A percentile compares a stretch with the other conserved stretches of the same genome.
Evolutionary conservation across 2,888 invertebrate species (phyloP).

Genomic region (Ceriagrion tenellum): DNA sequence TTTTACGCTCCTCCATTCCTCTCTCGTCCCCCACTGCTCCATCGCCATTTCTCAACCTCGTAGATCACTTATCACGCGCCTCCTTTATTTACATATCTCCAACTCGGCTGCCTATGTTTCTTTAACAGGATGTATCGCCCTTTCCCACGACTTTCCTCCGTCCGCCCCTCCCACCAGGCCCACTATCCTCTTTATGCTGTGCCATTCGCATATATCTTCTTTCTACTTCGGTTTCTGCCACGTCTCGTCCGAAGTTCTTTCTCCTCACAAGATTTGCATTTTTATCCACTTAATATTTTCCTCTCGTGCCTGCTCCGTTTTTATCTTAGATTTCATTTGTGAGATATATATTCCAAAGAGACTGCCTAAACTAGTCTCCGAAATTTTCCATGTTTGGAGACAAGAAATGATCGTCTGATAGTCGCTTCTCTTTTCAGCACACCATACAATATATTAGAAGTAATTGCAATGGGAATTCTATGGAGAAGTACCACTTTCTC

Average conservation of each 20-base stretch:
- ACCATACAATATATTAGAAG: not conserved
- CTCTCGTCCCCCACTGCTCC: not conserved
- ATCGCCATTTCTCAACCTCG: not conserved
- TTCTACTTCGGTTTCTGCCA: not conserved
- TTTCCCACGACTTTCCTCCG: not conserved
- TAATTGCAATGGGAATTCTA: not conserved
- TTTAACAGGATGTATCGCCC: not conserved
- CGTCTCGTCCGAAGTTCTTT: not conserved
- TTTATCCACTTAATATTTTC: constrained; percentile 22
- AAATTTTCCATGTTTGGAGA: not conserved
- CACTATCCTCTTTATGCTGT: not conserved
- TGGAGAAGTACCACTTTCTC: not conserved
- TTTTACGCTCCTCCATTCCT: not conserved
- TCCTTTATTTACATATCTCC: not conserved
- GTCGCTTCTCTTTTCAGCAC: not conserved
- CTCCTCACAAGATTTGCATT: not conserved
- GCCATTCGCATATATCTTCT: not conserved
- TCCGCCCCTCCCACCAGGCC: not conserved
- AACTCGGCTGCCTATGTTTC: not conserved
- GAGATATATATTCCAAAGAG: not conserved
- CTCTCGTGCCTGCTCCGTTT: not conserved
- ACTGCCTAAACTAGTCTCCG: not conserved
- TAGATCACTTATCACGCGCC: not conserved
- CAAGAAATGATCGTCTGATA: not conserved
- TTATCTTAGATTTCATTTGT: constrained; percentile 9